Conservation (phyloP, 1,140 invertebrate species). For the Pseudomyrmex pallidus region DNA sequence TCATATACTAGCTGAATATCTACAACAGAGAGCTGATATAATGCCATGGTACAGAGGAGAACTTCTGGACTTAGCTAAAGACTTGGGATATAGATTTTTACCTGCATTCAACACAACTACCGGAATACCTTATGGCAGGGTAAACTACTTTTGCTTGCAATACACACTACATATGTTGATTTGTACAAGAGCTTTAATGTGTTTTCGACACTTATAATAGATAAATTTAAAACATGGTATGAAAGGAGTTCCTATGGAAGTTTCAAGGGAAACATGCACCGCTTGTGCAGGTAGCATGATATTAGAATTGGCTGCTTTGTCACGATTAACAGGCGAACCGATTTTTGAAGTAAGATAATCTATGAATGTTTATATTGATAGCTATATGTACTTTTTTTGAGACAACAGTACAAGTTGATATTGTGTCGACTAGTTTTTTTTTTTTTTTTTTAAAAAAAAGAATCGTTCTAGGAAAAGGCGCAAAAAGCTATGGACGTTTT, state of each 20-base stretch:
- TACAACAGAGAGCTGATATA: slow-evolving; percentile 91
- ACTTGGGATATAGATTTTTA: slow-evolving; percentile 95
- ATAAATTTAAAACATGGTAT: slow-evolving; percentile 96
- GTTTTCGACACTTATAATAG: slow-evolving; percentile 82
- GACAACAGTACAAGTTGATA: too few species aligned
- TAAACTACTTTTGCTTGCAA: slow-evolving; percentile 82
- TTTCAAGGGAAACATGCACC: slow-evolving; percentile 96
- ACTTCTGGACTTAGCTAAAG: slow-evolving; percentile 95
- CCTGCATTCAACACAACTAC: slow-evolving; percentile 99
- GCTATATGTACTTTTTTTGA: too few species aligned
- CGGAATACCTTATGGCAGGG: slow-evolving; percentile 97
- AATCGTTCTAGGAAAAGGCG: slow-evolving; percentile 90
- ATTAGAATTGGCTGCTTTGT: slow-evolving; percentile 98
- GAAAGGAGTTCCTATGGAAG: slow-evolving; percentile 90
- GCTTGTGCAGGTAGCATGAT: slow-evolving; percentile 99
- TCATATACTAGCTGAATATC: slow-evolving; percentile 94
- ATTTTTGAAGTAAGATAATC: slow-evolving; percentile 92
- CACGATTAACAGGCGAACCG: slow-evolving; percentile 95
- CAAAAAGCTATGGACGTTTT: slow-evolving; percentile 98
- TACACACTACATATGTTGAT: slow-evolving; percentile 30
- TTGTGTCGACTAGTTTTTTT: too few species aligned
- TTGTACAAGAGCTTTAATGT: not conserved
- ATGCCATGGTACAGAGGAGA: slow-evolving; percentile 97
- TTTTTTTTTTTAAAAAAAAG: too few species aligned
- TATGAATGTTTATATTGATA: not conserved